phyloP scores from a whole-genome alignment of 53 echinoderm and acorn worm genomes.

The Mesocentrotus franciscanus region DNA sequence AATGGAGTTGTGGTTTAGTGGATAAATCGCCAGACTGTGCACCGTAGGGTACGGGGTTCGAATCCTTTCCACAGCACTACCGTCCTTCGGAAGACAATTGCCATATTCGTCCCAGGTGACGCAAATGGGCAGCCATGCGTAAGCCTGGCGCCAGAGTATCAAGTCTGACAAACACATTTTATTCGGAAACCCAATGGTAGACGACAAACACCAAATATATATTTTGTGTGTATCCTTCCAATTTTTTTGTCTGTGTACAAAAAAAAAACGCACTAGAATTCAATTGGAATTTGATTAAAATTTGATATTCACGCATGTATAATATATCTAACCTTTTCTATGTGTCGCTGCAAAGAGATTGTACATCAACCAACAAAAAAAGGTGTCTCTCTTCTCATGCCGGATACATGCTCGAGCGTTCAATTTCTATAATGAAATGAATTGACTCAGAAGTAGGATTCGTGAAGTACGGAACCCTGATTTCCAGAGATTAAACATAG shows the following conservation, averaged over 20 bases:
- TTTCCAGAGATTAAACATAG: background rate
- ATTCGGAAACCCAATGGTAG: too few species aligned
- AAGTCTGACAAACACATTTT: too few species aligned
- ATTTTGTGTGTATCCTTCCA: background rate
- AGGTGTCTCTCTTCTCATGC: background rate
- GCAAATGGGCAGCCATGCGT: too few species aligned
- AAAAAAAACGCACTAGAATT: background rate
- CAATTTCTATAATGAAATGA: background rate
- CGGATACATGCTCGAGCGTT: background rate
- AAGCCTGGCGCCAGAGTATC: too few species aligned
- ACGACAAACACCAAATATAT: too few species aligned
- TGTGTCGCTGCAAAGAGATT: background rate
- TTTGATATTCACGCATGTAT: constrained; percentile 24
- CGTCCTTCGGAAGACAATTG: too few species aligned
- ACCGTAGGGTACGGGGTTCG: too few species aligned
- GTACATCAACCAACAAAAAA: background rate
- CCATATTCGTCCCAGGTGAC: too few species aligned
- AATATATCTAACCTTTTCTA: background rate
- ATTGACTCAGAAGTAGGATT: background rate
- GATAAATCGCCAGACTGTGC: too few species aligned
- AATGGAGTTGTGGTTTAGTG: too few species aligned
- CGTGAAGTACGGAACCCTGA: background rate
- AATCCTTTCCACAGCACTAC: too few species aligned
- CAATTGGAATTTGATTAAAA: constrained; percentile 29
- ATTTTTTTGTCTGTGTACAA: background rate